These are phyloP conservation scores for Micrasema minimum DNA, from an alignment of 1,140 invertebrate genomes.

Conservation along the genomic window DNA sequence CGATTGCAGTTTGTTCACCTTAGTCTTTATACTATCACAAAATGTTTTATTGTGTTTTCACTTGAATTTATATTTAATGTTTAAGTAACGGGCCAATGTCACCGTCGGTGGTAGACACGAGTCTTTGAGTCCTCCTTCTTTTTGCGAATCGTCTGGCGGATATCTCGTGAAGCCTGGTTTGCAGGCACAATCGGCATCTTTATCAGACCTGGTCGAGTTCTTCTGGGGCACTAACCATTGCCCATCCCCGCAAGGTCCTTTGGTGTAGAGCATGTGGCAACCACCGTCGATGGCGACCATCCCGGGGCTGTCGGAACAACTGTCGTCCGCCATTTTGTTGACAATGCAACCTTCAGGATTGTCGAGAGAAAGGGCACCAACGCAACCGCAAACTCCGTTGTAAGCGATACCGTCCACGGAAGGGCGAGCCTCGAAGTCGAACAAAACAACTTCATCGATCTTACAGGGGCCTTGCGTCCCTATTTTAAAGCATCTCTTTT, in stretches of 20 bases:
- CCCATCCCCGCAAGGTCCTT: slow-evolving; percentile 77
- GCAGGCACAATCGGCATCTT: slow-evolving; percentile 75
- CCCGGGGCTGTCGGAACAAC: slow-evolving; percentile 61
- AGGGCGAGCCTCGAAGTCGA: slow-evolving; percentile 79
- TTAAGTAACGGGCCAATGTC: slow-evolving; percentile 68
- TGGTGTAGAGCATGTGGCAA: slow-evolving; percentile 78
- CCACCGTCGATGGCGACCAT: slow-evolving; percentile 71
- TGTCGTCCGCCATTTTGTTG: slow-evolving; percentile 53
- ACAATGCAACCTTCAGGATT: slow-evolving; percentile 56
- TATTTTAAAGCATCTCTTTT: slow-evolving; percentile 79
- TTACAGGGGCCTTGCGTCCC: slow-evolving; percentile 79
- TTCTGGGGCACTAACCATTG: slow-evolving; percentile 76
- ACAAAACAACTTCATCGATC: slow-evolving; percentile 76
- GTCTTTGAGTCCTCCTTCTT: slow-evolving; percentile 47
- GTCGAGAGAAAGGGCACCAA: slow-evolving; percentile 58
- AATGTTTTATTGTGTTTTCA: too few species aligned
- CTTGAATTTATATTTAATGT: slow-evolving; percentile 56
- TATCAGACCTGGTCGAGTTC: slow-evolving; percentile 56
- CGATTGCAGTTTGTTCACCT: too few species aligned
- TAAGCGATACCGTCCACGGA: slow-evolving; percentile 84
- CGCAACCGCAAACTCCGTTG: slow-evolving; percentile 81
- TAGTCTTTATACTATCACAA: too few species aligned
- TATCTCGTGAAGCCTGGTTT: slow-evolving; percentile 73
- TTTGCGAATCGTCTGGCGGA: slow-evolving; percentile 52
- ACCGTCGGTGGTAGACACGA: slow-evolving; percentile 65